Percentiles rank a stretch among this genome's conserved stretches.
Evolutionary conservation across 1,140 invertebrate species (phyloP).

Genomic region (Acromyrmex heyeri): DNA sequence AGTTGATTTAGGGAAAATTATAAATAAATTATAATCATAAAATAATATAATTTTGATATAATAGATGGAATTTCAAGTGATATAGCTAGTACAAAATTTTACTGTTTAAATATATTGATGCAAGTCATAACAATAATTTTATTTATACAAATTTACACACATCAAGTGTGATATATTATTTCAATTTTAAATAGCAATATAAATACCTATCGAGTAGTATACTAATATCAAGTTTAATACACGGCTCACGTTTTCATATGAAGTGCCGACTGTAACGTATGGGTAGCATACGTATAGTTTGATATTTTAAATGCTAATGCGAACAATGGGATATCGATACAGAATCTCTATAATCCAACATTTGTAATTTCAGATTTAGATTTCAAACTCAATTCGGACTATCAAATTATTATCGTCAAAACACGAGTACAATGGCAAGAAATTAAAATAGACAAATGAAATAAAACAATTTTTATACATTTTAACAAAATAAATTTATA

Average conservation of each 20-base stretch:
- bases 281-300: slow-evolving; percentile 16
- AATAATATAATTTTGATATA: neutral
- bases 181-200: slow-evolving; percentile 50
- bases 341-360: slow-evolving; percentile 38
- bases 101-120: neutral
- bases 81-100: neutral
- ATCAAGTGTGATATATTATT: slow-evolving; percentile 29
- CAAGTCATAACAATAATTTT: neutral
- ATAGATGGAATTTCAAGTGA: neutral
- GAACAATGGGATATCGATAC: slow-evolving; percentile 58
- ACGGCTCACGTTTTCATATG: slow-evolving; percentile 45
- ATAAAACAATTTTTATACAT: neutral
- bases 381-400: slow-evolving; percentile 15
- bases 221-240: slow-evolving; percentile 56
- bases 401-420: slow-evolving; percentile 32
- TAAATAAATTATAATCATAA: neutral
- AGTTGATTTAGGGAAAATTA: neutral
- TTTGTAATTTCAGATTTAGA: slow-evolving; percentile 58
- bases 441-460: neutral
- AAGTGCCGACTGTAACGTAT: slow-evolving; percentile 50
- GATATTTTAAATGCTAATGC: slow-evolving; percentile 59
- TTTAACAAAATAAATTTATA: neutral
- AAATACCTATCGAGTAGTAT: slow-evolving; percentile 49
- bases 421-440: neutral
- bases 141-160: neutral